Evolutionary conservation across 1,140 invertebrate species (phyloP).

Genomic region (Trichomalopsis sarcophagae): DNA sequence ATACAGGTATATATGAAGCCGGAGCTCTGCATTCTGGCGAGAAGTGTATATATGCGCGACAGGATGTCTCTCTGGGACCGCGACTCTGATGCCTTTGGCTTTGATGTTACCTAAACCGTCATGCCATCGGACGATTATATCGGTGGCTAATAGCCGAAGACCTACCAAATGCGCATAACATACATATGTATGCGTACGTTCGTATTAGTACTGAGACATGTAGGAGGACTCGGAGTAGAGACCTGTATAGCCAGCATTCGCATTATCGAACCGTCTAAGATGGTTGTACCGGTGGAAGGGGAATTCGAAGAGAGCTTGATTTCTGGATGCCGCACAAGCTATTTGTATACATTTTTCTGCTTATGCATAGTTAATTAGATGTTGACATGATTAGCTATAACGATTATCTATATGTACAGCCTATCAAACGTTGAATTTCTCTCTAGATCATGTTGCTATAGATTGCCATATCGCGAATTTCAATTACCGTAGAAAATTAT

Average conservation of each 20-base stretch:
- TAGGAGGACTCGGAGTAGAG: not conserved
- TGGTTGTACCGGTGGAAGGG: not conserved
- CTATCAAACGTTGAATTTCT: slow-evolving; percentile 43
- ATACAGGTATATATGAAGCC: not conserved
- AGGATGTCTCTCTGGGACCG: not conserved
- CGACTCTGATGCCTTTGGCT: slow-evolving; percentile 72
- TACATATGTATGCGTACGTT: slow-evolving; percentile 52
- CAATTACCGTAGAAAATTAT: slow-evolving; percentile 65
- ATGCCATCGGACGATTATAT: slow-evolving; percentile 67
- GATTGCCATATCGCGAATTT: slow-evolving; percentile 66
- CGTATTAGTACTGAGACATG: not conserved
- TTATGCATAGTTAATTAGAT: not conserved
- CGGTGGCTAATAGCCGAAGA: slow-evolving; percentile 68
- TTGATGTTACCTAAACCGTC: slow-evolving; percentile 71
- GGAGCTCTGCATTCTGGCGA: not conserved
- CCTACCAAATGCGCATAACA: slow-evolving; percentile 53
- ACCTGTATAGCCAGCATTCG: not conserved
- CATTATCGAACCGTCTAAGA: not conserved
- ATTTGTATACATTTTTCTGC: too few relatives aligned
- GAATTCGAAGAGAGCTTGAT: not conserved
- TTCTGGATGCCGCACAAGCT: not conserved
- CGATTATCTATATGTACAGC: not conserved
- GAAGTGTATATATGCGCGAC: not conserved
- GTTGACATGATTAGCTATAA: not conserved
- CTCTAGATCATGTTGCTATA: not conserved